These are phyloP conservation scores for Syrphus vitripennis DNA, from an alignment of 2,888 invertebrate species.

Conservation along the genomic window DNA sequence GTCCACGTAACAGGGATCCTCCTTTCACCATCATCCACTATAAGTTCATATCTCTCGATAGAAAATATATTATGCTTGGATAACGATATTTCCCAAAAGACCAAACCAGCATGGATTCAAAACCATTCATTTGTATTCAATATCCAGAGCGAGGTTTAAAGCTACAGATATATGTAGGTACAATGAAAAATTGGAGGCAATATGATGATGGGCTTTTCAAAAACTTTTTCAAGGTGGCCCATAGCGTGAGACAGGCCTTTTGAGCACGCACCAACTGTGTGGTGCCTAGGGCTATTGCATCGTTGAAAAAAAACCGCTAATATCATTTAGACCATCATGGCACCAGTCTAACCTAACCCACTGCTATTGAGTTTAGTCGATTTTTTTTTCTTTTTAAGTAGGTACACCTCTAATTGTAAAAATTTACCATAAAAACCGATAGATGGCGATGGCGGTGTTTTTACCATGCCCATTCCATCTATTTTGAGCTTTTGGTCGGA, in stretches of 20 bases:
- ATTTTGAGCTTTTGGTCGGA: not conserved
- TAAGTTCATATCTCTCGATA: not conserved
- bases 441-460: not conserved
- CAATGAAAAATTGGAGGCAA: not conserved
- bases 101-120: conserved; percentile 8
- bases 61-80: not conserved
- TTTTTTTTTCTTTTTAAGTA: not conserved
- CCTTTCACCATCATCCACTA: not conserved
- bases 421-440: not conserved
- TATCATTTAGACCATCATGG: conserved; percentile 13
- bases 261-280: not conserved
- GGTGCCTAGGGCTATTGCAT: not conserved
- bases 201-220: not conserved
- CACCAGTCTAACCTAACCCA: not conserved
- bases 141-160: not conserved
- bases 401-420: not conserved
- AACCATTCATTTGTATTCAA: not conserved
- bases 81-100: conserved; percentile 2
- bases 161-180: too few relatives aligned
- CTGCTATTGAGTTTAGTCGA: not conserved
- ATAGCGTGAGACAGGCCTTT: not conserved
- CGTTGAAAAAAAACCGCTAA: not conserved
- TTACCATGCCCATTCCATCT: not conserved
- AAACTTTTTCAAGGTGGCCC: not conserved
- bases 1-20: not conserved